A percentile compares a stretch with the other conserved stretches of the same genome.
Conservation (phyloP, 2,113 vertebrate genomes). For the Neotragus moschatus region DNA sequence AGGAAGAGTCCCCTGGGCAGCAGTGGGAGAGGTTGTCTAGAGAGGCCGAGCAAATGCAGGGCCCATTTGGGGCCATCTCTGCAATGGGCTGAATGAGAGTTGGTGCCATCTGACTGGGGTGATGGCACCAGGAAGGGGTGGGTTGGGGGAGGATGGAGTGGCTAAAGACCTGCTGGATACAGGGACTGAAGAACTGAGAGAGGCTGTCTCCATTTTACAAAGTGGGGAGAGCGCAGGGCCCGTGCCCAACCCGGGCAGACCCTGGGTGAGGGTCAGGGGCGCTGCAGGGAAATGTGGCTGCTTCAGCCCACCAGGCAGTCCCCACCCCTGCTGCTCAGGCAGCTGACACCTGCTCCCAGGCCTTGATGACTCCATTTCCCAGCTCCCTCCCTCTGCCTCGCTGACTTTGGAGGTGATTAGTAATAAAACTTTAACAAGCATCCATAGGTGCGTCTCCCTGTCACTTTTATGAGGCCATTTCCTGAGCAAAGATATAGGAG, state of each 20-base stretch:
- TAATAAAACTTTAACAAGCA: slow-evolving; percentile 95
- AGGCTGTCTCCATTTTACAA: not conserved
- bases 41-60: not conserved
- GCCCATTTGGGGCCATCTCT: not conserved
- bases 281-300: not conserved
- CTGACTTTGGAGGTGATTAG: slow-evolving; percentile 91
- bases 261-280: not conserved
- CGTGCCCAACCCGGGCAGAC: not conserved
- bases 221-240: rapidly evolving
- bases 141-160: not conserved
- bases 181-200: not conserved
- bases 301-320: not conserved
- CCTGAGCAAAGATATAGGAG: slow-evolving; percentile 84
- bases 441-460: slow-evolving; percentile 89
- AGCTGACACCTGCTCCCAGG: slow-evolving; percentile 56
- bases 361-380: slow-evolving; percentile 85
- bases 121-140: not conserved
- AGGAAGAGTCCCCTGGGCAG: not conserved
- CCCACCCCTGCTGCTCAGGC: not conserved
- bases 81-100: not conserved
- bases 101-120: not conserved
- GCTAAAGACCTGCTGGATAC: not conserved
- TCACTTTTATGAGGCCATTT: slow-evolving; percentile 93
- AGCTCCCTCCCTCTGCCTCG: slow-evolving; percentile 56
- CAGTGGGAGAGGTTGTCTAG: not conserved